A percentile compares a stretch with the other conserved stretches of the same genome.
phyloP scores from a whole-genome alignment of 1,140 invertebrate species.

The Macrosteles quadrilineatus region DNA sequence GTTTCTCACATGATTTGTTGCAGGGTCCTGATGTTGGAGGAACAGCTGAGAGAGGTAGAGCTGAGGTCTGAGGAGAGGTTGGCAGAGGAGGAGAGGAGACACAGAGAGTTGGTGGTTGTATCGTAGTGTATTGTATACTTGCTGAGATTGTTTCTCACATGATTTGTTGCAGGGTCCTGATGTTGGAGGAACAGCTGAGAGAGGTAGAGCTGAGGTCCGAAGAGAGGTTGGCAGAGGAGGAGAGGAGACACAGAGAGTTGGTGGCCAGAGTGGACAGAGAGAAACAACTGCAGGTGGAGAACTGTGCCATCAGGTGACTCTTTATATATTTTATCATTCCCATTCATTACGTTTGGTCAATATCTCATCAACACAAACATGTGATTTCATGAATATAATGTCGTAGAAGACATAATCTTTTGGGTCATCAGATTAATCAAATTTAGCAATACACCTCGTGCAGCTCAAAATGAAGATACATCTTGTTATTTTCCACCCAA shows the following conservation, averaged over 20 bases:
- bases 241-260: slow-evolving; percentile 79
- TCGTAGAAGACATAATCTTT: no score
- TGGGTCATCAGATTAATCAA: no score
- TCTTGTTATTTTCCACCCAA: no score
- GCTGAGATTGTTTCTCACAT: not conserved
- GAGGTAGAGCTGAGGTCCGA: slow-evolving; percentile 86
- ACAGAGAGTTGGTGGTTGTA: slow-evolving; percentile 77
- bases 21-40: slow-evolving; percentile 87
- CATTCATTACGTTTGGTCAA: not conserved
- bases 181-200: slow-evolving; percentile 88
- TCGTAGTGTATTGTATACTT: no score
- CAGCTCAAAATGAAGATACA: no score
- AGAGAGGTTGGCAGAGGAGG: slow-evolving; percentile 81
- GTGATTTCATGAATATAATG: no score
- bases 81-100: slow-evolving; percentile 80
- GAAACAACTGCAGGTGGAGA: slow-evolving; percentile 82
- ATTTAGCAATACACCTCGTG: no score
- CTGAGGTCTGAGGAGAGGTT: slow-evolving; percentile 80
- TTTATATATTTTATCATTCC: slow-evolving; percentile 15
- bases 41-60: slow-evolving; percentile 88
- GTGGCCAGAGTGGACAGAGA: slow-evolving; percentile 80
- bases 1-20: no score
- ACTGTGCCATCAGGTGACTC: slow-evolving; percentile 68
- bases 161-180: slow-evolving; percentile 65
- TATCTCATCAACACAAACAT: not conserved